phyloP scores from a whole-genome alignment of 2,888 invertebrate species.

The Hesperia comma region DNA sequence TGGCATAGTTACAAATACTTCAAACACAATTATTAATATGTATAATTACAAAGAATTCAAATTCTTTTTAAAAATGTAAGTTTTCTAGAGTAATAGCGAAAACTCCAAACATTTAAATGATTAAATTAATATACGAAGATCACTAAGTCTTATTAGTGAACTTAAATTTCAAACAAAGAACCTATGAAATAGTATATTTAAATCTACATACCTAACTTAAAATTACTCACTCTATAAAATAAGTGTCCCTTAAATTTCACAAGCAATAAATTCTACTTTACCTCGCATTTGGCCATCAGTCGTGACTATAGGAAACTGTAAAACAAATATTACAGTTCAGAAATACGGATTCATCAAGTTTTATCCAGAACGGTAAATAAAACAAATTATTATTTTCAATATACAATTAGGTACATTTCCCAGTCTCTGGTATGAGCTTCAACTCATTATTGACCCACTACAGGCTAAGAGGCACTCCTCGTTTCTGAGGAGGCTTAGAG shows the following conservation, averaged over 20 bases:
- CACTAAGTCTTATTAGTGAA: neutral
- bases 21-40: neutral
- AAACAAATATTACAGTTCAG: neutral
- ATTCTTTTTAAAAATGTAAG: too few species aligned
- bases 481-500: too few species aligned
- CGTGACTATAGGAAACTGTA: neutral
- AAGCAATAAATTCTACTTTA: slow-evolving; percentile 1
- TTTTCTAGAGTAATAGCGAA: too few species aligned
- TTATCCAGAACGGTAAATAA: too few species aligned
- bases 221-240: neutral
- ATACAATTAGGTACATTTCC: too few species aligned
- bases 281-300: slow-evolving; percentile 4
- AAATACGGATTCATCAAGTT: too few species aligned
- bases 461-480: too few species aligned
- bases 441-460: too few species aligned
- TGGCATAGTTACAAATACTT: neutral
- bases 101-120: neutral
- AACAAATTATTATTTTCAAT: too few species aligned
- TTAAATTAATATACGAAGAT: neutral
- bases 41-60: too few species aligned
- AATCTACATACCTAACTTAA: neutral
- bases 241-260: neutral
- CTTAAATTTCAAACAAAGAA: neutral
- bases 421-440: too few species aligned
- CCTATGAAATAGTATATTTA: neutral